A percentile compares a stretch with the other conserved stretches of the same genome.
phyloP scores from a whole-genome alignment of 2,797 vertebrate genomes.

The Argyrosomus regius region DNA sequence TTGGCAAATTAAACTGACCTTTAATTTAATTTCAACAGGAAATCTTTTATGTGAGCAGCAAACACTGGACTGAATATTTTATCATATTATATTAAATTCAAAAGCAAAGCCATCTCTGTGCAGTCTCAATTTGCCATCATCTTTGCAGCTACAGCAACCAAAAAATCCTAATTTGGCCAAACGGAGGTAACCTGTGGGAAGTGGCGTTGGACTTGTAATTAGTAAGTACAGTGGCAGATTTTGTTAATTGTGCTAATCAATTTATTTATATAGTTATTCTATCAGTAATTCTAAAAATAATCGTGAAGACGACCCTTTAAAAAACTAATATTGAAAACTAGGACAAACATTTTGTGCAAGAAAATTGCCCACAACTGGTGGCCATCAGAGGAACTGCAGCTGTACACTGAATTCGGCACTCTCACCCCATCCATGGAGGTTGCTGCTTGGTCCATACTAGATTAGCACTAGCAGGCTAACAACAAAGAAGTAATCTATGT shows the following conservation, averaged over 20 bases:
- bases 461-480: background rate
- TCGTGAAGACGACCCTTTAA: background rate
- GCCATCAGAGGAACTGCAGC: no score
- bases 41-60: background rate
- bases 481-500: background rate
- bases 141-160: background rate
- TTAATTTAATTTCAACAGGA: background rate
- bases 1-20: background rate
- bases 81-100: background rate
- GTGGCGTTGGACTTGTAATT: background rate
- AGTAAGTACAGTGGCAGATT: background rate
- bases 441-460: background rate
- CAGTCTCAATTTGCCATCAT: background rate
- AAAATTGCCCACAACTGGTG: background rate
- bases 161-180: background rate
- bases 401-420: background rate
- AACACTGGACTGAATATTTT: background rate
- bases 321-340: background rate
- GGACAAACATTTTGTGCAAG: background rate
- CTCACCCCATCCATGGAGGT: background rate
- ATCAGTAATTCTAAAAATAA: background rate
- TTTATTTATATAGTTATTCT: background rate
- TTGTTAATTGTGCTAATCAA: background rate
- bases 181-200: background rate
- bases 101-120: background rate